A percentile compares a stretch with the other conserved stretches of the same genome.
These are phyloP conservation scores for Lordiphosa fenestrarum DNA, from an alignment of 2,888 invertebrate species.

Conservation along the genomic window DNA sequence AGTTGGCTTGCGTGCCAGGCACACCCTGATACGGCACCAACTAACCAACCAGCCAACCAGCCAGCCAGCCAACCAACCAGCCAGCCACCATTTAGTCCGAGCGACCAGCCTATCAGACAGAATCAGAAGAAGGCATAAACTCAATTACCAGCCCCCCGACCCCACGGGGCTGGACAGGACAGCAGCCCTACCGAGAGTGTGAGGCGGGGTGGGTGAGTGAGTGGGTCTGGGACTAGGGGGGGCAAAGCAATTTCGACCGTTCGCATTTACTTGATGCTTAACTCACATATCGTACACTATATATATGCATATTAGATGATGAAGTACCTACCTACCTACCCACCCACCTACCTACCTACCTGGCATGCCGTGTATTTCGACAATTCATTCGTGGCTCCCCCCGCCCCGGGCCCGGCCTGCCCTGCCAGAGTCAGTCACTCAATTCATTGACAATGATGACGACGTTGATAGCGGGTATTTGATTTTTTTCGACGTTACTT, in stretches of 20 bases:
- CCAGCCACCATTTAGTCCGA: conserved; percentile 39
- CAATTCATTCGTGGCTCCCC: conserved; percentile 53
- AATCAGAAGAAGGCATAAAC: conserved; percentile 24
- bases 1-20: conserved; percentile 66
- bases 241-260: neutral
- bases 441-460: conserved; percentile 73
- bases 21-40: conserved; percentile 60
- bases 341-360: conserved; percentile 11
- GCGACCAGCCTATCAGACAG: conserved; percentile 60
- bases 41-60: conserved; percentile 33
- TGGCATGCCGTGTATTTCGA: conserved; percentile 61
- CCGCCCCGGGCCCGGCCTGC: neutral
- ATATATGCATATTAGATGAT: conserved; percentile 12
- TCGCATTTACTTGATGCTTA: neutral
- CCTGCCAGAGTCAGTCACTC: conserved; percentile 53
- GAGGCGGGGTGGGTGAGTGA: too few relatives aligned
- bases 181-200: neutral
- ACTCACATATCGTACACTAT: neutral
- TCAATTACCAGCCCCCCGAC: conserved; percentile 7
- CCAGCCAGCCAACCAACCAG: conserved; percentile 35
- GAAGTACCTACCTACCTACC: conserved; percentile 9
- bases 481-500: conserved; percentile 33
- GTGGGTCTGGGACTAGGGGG: neutral
- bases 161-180: conserved; percentile 6
- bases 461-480: conserved; percentile 62